phyloP scores from a whole-genome alignment of 2,113 vertebrate genomes.

The Pipra filicauda region DNA sequence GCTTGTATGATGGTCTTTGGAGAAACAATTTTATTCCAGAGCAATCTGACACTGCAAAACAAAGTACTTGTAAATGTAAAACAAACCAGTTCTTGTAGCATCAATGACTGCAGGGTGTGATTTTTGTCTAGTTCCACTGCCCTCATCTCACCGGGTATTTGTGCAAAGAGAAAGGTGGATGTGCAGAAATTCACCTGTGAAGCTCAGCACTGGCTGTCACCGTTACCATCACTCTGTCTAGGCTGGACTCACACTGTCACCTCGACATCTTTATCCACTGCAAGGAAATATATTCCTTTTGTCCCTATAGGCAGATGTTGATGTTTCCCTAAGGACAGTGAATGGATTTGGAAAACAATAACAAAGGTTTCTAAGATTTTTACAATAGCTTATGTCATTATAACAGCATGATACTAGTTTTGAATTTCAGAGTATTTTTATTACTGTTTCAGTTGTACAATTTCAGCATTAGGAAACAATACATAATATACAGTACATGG shows the following conservation, averaged over 20 bases:
- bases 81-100: background rate
- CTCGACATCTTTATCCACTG: background rate
- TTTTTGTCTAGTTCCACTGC: background rate
- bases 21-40: background rate
- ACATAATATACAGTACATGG: conserved; percentile 5
- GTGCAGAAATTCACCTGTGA: background rate
- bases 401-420: background rate
- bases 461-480: conserved; percentile 1
- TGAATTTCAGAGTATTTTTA: conserved; percentile 47
- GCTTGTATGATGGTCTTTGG: background rate
- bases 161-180: background rate
- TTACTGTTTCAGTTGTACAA: conserved; percentile 43
- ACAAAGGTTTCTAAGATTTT: background rate
- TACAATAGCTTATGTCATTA: background rate
- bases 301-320: background rate
- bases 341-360: background rate
- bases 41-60: background rate
- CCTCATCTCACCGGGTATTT: background rate
- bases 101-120: background rate
- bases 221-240: background rate
- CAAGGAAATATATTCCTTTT: background rate
- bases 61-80: background rate
- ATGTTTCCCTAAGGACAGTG: background rate
- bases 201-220: background rate
- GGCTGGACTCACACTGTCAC: background rate